Evolutionary conservation across 2,888 invertebrate genomes (phyloP), one percentile per base, ranked within the genome.

Genomic region (Lissocephala sabroskyi): DNA sequence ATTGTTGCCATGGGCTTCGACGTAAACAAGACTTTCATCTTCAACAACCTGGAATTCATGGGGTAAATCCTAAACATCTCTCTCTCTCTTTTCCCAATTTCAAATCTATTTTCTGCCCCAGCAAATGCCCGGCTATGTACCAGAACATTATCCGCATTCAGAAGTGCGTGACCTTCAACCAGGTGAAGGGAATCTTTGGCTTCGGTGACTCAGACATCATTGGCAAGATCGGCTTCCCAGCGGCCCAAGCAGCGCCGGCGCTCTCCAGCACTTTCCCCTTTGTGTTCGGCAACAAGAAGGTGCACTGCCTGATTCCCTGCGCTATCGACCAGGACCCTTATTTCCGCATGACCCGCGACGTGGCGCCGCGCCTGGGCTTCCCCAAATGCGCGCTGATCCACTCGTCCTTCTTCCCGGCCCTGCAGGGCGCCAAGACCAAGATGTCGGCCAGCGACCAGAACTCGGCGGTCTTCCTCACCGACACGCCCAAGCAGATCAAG

Each of bases 301-400:
- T 83, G 3, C 71, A 79, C 36, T 82, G 82, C n/a, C 87, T 97
- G 2, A 97, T 99, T 58, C 99, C 99, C 0, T 99, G 99, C 86
- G 99, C 97, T 6, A 99, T 99, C 62, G 99, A 99, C 87, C 99
- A 99, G 88, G 99, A 99, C 86, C 99, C 99, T 0, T 99, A 98
- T 85, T 99, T 99, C 86, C 89, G 99, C 26, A 97, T 99, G 98
- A 93, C 97, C 0, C 89, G 99, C 45, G 99, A 99, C 86, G 97
- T 98, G n/a, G 96, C 98, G 0, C 96, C 98, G 0, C 89, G 92
- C 9, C 86, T 99, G 10, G 93, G 95, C 67, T 88, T 90, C 84
- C 90, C 91, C 11, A 96, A 99, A 84, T 96, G 99, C 45, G 89
- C 97, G 3, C 85, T 96, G 35, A 81, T 95, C 23, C 96, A 96